phyloP scores from a whole-genome alignment of 2,113 vertebrate genomes.

The Festucalex cinctus region DNA sequence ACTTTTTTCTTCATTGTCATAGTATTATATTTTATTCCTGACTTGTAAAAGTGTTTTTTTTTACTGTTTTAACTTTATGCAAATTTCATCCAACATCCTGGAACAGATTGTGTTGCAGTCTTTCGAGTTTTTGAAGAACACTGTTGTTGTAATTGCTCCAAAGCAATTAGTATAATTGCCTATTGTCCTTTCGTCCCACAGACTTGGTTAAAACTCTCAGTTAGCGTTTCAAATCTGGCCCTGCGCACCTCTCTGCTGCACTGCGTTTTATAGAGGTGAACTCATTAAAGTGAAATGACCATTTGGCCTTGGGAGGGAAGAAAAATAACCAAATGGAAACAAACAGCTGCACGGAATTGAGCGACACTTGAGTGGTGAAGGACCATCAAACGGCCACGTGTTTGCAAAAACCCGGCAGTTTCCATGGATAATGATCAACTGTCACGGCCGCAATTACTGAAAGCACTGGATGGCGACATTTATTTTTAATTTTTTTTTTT shows the following conservation, averaged over 20 bases:
- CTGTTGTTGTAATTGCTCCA: conserved; percentile 36
- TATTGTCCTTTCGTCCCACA: conserved; percentile 37
- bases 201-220: conserved; percentile 59
- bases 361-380: conserved; percentile 73
- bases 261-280: conserved; percentile 51
- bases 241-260: conserved; percentile 33
- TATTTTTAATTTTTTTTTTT: conserved; percentile 27
- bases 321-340: conserved; percentile 67
- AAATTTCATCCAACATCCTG: background rate
- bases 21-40: background rate
- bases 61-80: background rate
- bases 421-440: conserved; percentile 84
- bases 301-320: conserved; percentile 66
- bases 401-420: conserved; percentile 77
- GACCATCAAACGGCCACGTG: conserved; percentile 69
- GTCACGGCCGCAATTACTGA: conserved; percentile 77
- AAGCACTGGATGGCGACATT: conserved; percentile 69
- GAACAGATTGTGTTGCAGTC: background rate
- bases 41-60: too few species aligned
- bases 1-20: background rate
- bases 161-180: conserved; percentile 58
- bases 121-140: background rate
- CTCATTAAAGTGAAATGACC: conserved; percentile 82
- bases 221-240: conserved; percentile 40
- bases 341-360: conserved; percentile 66